phyloP scores from a whole-genome alignment of 1,140 invertebrate species.

The Drosophila kikkawai region DNA sequence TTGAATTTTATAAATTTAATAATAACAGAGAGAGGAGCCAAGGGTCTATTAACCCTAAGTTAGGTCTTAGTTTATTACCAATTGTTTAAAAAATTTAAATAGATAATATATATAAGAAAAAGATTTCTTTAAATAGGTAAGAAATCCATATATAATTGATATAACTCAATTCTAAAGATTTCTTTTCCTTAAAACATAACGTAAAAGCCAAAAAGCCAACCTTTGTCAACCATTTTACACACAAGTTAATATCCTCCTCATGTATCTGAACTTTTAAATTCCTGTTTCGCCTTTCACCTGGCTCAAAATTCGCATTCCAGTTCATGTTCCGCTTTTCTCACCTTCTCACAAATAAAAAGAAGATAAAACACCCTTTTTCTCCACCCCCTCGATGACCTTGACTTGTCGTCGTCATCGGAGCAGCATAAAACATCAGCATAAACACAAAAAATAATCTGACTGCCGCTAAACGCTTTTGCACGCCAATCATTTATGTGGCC shows the following conservation, averaged over 20 bases:
- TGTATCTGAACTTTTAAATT: not conserved
- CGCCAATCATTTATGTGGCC: constrained; percentile 47
- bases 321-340: not conserved
- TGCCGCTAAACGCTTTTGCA: constrained; percentile 54
- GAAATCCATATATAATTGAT: no score
- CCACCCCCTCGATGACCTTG: constrained; percentile 20
- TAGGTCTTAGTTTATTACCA: no score
- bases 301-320: not conserved
- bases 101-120: no score
- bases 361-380: not conserved
- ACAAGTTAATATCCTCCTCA: not conserved
- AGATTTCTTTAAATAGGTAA: no score
- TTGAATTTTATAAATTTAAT: no score
- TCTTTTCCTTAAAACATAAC: not conserved
- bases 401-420: constrained; percentile 1
- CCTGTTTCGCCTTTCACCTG: not conserved
- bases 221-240: not conserved
- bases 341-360: not conserved
- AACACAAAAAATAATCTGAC: constrained; percentile 38
- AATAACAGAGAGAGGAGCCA: no score
- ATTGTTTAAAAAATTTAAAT: no score
- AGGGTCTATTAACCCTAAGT: no score
- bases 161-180: not conserved
- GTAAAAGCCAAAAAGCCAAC: no score
- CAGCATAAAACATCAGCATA: constrained; percentile 34